Evolutionary conservation across 2,113 vertebrate species (phyloP).

Genomic region (Corynorhinus townsendii): DNA sequence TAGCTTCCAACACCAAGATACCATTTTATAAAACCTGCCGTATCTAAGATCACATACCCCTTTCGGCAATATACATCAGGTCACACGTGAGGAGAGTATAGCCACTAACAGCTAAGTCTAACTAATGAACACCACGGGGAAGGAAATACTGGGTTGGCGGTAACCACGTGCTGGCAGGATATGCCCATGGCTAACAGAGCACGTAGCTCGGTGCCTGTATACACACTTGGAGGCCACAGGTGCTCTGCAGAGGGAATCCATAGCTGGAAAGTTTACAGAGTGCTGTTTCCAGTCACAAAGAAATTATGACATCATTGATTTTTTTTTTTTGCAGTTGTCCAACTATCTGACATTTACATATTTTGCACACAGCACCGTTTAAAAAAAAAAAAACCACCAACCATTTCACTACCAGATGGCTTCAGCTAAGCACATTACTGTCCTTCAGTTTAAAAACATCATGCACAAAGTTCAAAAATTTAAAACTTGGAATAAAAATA

Average conservation of each 20-base stretch:
- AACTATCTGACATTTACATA: neutral
- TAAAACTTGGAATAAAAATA: constrained; percentile 9
- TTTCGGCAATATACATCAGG: neutral
- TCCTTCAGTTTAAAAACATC: neutral
- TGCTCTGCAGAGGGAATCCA: neutral
- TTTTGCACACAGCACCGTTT: neutral
- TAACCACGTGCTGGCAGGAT: neutral
- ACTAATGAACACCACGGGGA: neutral
- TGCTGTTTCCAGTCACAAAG: neutral
- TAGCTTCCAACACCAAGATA: neutral
- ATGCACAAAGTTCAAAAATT: constrained; percentile 14
- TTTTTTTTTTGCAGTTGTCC: neutral
- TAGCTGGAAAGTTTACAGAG: neutral
- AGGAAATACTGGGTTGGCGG: neutral
- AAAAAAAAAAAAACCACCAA: neutral
- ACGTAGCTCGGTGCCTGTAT: too few relatives aligned
- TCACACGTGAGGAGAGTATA: neutral
- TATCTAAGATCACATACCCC: neutral
- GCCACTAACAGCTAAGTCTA: neutral
- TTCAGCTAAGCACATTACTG: neutral
- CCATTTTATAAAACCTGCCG: neutral
- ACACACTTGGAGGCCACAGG: neutral
- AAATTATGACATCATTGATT: neutral
- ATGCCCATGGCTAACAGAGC: neutral
- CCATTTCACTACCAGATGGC: neutral